These are phyloP conservation scores for Nemoura dubitans DNA, from an alignment of 2,888 invertebrate species.

Conservation along the genomic window DNA sequence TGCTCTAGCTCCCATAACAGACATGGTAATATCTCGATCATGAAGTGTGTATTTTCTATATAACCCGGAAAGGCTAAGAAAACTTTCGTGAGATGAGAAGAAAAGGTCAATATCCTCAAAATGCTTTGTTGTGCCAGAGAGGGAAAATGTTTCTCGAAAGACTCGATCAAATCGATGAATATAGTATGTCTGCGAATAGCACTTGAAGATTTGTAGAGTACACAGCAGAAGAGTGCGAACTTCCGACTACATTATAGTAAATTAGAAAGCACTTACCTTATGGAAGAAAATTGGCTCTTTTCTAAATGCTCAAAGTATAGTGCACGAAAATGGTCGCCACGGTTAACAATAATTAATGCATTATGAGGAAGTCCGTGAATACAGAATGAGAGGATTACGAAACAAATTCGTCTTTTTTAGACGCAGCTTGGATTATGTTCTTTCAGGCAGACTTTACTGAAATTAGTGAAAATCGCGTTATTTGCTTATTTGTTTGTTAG, in stretches of 20 bases:
- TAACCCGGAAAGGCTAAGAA: slow-evolving; percentile 12
- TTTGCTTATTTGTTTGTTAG: too few species aligned
- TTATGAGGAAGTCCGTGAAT: neutral
- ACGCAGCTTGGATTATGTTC: neutral
- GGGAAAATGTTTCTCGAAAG: neutral
- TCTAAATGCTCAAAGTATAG: neutral
- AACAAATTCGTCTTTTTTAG: neutral
- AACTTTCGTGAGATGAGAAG: neutral
- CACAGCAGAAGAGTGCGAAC: neutral
- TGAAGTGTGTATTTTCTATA: slow-evolving; percentile 5
- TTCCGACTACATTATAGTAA: neutral
- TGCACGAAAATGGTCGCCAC: neutral
- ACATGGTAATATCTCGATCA: slow-evolving; percentile 2
- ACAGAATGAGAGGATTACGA: neutral
- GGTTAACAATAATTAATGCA: neutral
- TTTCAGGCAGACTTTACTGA: neutral
- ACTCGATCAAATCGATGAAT: neutral
- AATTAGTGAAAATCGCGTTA: too few species aligned
- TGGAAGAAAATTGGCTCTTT: neutral
- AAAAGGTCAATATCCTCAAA: neutral
- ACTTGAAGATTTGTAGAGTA: neutral
- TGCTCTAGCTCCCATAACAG: neutral
- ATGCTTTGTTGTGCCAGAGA: neutral
- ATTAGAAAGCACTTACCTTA: neutral
- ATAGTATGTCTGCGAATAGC: neutral